phyloP scores from a whole-genome alignment of 2,113 vertebrate genomes.

The Anguilla japonica region DNA sequence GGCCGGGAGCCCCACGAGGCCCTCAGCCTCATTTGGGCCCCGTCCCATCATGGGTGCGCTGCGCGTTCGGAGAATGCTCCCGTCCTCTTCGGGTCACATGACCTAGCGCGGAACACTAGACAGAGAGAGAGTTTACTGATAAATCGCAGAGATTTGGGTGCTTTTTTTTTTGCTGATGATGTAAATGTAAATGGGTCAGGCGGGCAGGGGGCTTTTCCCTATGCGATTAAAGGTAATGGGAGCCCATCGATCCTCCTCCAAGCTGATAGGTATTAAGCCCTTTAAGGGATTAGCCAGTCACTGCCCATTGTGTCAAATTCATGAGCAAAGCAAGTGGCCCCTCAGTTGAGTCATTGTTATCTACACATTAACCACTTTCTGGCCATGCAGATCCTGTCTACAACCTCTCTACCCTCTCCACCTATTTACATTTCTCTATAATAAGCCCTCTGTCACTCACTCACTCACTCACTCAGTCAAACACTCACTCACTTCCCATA shows the following conservation, averaged over 20 bases:
- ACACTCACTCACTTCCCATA: no score
- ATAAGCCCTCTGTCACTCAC: no score
- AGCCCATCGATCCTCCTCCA: conserved; percentile 25
- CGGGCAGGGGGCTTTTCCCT: neutral
- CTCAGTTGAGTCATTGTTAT: neutral
- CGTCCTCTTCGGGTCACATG: neutral
- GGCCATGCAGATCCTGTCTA: neutral
- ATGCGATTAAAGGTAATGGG: conserved; percentile 18
- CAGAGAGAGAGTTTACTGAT: neutral
- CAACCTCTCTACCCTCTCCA: no score
- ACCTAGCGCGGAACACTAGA: neutral
- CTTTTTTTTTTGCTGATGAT: neutral
- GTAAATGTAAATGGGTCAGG: conserved; percentile 21
- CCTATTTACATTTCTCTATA: no score
- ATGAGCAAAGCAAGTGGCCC: conserved; percentile 13
- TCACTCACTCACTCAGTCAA: no score
- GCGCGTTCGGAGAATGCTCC: neutral
- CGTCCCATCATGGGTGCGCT: neutral
- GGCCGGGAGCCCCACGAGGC: neutral
- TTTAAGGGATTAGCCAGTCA: conserved; percentile 42
- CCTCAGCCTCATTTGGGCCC: neutral
- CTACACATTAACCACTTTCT: conserved; percentile 2
- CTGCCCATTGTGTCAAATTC: conserved; percentile 35
- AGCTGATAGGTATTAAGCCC: conserved; percentile 30
- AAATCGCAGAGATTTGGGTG: neutral